Evolutionary conservation across 2,888 invertebrate species (phyloP).

Genomic region (Tenodera sinensis): DNA sequence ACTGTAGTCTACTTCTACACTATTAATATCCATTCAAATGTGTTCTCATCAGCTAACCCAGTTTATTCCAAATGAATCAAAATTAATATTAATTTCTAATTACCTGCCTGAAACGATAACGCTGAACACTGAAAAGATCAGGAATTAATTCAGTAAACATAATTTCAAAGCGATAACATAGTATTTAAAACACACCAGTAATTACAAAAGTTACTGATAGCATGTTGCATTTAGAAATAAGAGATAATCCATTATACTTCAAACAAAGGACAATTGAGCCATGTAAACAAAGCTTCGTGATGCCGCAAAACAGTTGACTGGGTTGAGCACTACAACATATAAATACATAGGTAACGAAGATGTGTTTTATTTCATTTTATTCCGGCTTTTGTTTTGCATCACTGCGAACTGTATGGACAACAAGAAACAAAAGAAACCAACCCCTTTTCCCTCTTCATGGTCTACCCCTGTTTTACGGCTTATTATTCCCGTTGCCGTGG

Average conservation of each 20-base stretch:
- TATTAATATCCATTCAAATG: too few species aligned
- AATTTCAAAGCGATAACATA: background rate
- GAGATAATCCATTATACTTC: background rate
- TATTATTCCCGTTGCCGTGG: background rate
- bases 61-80: too few species aligned
- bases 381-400: background rate
- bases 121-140: background rate
- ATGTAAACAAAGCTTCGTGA: background rate
- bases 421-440: background rate
- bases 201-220: background rate
- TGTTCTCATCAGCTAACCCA: too few species aligned
- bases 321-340: background rate
- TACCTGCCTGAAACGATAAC: too few species aligned
- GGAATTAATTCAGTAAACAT: background rate
- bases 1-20: too few species aligned
- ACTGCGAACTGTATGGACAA: background rate
- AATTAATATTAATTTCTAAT: too few species aligned
- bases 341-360: background rate
- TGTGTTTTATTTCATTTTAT: conserved; percentile 1
- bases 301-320: background rate
- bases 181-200: background rate
- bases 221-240: background rate
- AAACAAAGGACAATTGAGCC: background rate
- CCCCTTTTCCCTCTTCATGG: background rate
- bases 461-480: conserved; percentile 1